Percentiles rank a stretch among this genome's conserved stretches.
Evolutionary conservation across 2,113 vertebrate species (phyloP).

Genomic region (Scortum barcoo): DNA sequence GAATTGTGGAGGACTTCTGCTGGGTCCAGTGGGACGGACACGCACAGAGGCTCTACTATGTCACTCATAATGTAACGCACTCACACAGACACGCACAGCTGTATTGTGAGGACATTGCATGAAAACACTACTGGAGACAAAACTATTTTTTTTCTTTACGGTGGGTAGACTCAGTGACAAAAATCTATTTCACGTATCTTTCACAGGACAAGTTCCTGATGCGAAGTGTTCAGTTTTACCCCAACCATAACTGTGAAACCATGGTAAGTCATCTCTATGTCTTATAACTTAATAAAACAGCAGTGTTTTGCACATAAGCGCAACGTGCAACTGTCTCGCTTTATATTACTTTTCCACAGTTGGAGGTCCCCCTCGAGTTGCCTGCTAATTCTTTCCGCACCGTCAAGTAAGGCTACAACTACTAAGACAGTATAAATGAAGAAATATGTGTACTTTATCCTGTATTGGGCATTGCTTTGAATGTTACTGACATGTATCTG

Average conservation of each 20-base stretch:
- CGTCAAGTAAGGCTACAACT: conserved; percentile 76
- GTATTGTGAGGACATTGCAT: not conserved
- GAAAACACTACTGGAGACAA: not conserved
- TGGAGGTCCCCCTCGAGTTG: conserved; percentile 81
- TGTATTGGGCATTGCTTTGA: not conserved
- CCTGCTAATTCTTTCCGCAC: conserved; percentile 68
- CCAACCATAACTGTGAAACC: conserved; percentile 85
- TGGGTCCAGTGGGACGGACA: conserved; percentile 95
- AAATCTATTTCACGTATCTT: not conserved
- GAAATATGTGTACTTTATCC: not conserved
- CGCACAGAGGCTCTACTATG: conserved; percentile 92
- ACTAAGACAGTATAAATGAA: not conserved
- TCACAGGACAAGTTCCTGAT: conserved; percentile 88
- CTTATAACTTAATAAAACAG: not conserved
- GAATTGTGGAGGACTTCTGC: conserved; percentile 90
- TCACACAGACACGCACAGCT: conserved; percentile 23
- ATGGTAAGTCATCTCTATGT: conserved; percentile 84
- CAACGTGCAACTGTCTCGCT: not conserved
- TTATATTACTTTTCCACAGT: conserved; percentile 65
- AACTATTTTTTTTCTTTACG: not conserved
- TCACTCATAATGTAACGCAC: conserved; percentile 85
- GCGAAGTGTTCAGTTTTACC: conserved; percentile 93
- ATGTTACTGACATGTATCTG: not conserved
- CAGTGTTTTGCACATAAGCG: not conserved
- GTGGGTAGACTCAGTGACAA: not conserved